Evolutionary conservation across 1,140 invertebrate species (phyloP), one percentile per base, ranked within the genome.

Genomic region (Hetaerina americana): DNA sequence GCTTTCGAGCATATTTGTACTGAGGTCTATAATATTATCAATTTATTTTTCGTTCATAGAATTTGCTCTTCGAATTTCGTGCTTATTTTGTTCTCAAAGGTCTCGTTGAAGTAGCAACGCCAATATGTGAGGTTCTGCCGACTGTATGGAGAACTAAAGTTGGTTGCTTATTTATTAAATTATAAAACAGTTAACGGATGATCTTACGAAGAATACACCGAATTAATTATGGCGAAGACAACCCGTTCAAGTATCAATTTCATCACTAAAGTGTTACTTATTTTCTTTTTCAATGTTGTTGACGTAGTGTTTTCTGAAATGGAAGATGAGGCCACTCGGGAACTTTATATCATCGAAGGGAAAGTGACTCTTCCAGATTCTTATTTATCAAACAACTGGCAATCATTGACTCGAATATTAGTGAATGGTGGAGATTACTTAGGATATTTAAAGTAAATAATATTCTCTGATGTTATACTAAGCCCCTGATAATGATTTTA

Each of bases 391-490:
- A 81, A 79, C 5, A 88, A 87, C 74, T 96, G 93, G 93, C 88
- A 92, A 79, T 80, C 87, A 5, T 86, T 88, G 74, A 93, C 93
- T 5, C 85, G 89, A 73, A 84, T 97, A 10, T 87, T 94, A 76
- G 89, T 94, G 0, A 96, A 96, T 78, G 92, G 93, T 26, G 94
- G 93, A 12, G 89, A 94, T 80, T 90, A 89, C 79, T 86, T 93
- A 76, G 94, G 92, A 68, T 96, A 94, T 81, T 80, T 97, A 15
- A 87, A 83, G 87, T 89, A 81, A 78, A 71, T 72, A 72, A 73
- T 26, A 70, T 66, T 25, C 2, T 57, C 22, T 57, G n/a, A n/a
- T n/a, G n/a, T n/a, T n/a, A n/a, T n/a, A n/a, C n/a, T n/a, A n/a
- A n/a, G n/a, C n/a, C n/a, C n/a, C n/a, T n/a, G n/a, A n/a, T n/a